These are phyloP conservation scores for Hycleus cichorii DNA, from an alignment of 1,140 invertebrate species.

Conservation along the genomic window DNA sequence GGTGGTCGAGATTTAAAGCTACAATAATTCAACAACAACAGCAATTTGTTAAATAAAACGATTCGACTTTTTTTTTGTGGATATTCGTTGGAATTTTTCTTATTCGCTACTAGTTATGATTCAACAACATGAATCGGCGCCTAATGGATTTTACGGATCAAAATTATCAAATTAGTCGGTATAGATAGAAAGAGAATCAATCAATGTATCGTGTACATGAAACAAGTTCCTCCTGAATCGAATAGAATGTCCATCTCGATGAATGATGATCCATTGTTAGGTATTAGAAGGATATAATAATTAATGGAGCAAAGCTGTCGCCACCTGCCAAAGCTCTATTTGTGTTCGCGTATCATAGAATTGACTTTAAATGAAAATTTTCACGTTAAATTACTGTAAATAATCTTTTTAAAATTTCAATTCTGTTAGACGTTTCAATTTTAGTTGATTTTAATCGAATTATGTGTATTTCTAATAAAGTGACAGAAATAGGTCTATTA, in stretches of 20 bases:
- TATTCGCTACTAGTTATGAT: neutral
- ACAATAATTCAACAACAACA: conserved; percentile 1
- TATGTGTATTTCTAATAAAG: too few species aligned
- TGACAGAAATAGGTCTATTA: too few species aligned
- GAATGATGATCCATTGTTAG: too few species aligned
- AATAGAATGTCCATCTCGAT: too few species aligned
- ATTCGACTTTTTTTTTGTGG: neutral
- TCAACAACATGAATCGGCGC: neutral
- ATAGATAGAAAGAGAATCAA: neutral
- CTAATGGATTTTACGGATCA: conserved; percentile 1
- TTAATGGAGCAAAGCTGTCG: conserved; percentile 5
- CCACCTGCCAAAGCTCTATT: neutral
- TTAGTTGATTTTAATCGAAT: too few species aligned
- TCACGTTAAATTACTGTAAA: too few species aligned
- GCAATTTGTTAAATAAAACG: neutral
- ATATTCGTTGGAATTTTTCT: neutral
- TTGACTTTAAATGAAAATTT: too few species aligned
- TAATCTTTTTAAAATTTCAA: too few species aligned
- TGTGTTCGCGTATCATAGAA: too few species aligned
- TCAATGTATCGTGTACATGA: conserved; percentile 1
- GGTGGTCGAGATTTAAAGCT: neutral
- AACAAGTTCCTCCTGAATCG: neutral
- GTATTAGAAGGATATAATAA: neutral
- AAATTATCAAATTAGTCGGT: conserved; percentile 3
- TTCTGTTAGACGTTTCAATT: too few species aligned